Conservation (phyloP, 2,888 invertebrate species). For the Stenodema calcarata region DNA sequence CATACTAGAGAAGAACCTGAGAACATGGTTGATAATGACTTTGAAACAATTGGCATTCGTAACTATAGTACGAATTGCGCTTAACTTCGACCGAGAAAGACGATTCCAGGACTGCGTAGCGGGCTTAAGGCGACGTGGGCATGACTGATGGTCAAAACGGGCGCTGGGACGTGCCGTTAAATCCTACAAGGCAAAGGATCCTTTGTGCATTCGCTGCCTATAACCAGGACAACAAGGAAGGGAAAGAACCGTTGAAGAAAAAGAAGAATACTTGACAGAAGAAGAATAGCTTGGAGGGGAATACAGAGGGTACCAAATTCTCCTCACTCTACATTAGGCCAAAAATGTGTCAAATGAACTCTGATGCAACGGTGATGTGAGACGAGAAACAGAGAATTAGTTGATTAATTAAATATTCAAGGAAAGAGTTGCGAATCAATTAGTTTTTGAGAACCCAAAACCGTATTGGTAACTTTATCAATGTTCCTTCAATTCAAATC, state of each 20-base stretch:
- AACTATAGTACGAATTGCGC: background rate
- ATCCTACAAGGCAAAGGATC: background rate
- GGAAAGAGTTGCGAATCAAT: too few species aligned
- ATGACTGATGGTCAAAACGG: background rate
- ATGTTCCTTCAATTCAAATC: too few species aligned
- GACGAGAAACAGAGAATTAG: too few species aligned
- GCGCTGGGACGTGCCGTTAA: background rate
- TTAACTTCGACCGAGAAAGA: background rate
- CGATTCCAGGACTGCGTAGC: background rate
- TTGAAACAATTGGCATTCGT: background rate
- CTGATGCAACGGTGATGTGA: too few species aligned
- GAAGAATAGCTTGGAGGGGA: background rate
- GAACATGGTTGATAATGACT: too few species aligned
- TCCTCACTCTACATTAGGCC: too few species aligned
- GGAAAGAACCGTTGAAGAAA: background rate
- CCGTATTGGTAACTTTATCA: too few species aligned
- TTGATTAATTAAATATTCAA: too few species aligned
- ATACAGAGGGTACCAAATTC: too few species aligned
- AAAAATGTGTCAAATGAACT: too few species aligned
- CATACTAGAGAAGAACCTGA: too few species aligned
- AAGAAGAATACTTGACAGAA: background rate
- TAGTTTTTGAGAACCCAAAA: too few species aligned
- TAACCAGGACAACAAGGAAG: background rate
- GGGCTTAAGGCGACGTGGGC: background rate
- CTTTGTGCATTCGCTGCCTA: background rate